Conservation (phyloP, 2,888 invertebrate species). For the Ferrisia virgata region DNA sequence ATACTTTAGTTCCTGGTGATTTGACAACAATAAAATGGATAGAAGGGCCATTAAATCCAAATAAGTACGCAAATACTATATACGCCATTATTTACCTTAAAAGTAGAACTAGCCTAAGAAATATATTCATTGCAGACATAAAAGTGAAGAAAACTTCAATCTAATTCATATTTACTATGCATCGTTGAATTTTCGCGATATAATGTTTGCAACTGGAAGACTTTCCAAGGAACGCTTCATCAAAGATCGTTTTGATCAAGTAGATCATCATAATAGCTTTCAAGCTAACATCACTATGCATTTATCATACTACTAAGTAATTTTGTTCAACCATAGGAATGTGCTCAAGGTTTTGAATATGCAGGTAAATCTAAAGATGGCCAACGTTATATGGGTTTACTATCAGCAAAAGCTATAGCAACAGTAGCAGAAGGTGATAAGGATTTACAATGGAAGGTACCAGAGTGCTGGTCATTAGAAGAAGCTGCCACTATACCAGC, state of each 20-base stretch:
- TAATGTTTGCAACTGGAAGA: constrained; percentile 92
- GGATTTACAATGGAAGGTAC: constrained; percentile 58
- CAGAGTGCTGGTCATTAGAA: constrained; percentile 61
- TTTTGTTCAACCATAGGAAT: neutral
- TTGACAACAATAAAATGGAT: constrained; percentile 52
- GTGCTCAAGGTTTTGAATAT: constrained; percentile 54
- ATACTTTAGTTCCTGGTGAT: constrained; percentile 61
- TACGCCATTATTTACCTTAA: no score
- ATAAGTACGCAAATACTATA: neutral
- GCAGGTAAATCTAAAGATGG: constrained; percentile 55
- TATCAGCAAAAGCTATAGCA: constrained; percentile 53
- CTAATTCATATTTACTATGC: constrained; percentile 65
- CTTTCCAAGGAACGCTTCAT: neutral
- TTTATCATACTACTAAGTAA: neutral
- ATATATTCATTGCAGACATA: no score
- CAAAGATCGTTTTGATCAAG: neutral
- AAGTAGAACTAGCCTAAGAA: no score
- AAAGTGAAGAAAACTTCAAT: neutral
- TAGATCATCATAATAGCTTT: no score
- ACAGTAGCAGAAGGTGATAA: constrained; percentile 57
- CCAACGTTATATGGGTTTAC: constrained; percentile 55
- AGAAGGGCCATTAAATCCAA: constrained; percentile 53
- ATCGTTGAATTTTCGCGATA: constrained; percentile 87
- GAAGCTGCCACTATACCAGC: constrained; percentile 66
- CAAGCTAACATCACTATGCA: no score